These are phyloP conservation scores for Isurus oxyrinchus DNA, from an alignment of 2,113 vertebrate genomes.

Conservation along the genomic window DNA sequence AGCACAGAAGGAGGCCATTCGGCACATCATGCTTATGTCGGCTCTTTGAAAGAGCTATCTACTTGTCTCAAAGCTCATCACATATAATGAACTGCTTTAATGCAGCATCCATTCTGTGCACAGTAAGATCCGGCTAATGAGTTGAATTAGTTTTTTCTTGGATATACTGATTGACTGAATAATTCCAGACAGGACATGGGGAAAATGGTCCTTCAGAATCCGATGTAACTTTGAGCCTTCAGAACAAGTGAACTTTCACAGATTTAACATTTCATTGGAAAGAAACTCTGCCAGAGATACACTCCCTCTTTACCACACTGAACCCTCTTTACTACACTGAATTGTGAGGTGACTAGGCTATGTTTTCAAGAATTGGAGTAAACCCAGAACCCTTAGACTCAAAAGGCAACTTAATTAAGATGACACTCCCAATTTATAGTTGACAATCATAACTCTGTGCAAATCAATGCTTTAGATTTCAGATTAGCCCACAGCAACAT, in stretches of 20 bases:
- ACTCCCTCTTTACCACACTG: not conserved
- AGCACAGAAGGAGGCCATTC: not conserved
- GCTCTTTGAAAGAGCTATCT: not conserved
- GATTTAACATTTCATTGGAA: not conserved
- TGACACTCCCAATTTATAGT: not conserved
- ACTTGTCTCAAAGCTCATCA: not conserved
- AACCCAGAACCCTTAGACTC: not conserved
- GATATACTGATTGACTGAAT: not conserved
- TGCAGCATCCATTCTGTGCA: not conserved
- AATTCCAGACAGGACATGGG: not conserved
- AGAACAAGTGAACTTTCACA: not conserved
- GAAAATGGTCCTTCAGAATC: not conserved
- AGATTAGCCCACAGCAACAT: not conserved
- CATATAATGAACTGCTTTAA: not conserved
- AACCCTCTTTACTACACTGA: not conserved
- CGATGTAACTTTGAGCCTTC: not conserved
- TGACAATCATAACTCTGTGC: not conserved
- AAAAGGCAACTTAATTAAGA: constrained; percentile 17
- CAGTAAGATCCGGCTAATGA: not conserved
- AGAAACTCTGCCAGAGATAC: not conserved
- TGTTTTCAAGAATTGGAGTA: not conserved
- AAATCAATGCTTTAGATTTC: not conserved
- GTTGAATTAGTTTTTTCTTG: not conserved
- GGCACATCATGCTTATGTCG: not conserved
- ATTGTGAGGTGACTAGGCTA: not conserved